These are phyloP conservation scores for Silurus glanis DNA, from an alignment of 2,113 vertebrate species.

Conservation along the genomic window DNA sequence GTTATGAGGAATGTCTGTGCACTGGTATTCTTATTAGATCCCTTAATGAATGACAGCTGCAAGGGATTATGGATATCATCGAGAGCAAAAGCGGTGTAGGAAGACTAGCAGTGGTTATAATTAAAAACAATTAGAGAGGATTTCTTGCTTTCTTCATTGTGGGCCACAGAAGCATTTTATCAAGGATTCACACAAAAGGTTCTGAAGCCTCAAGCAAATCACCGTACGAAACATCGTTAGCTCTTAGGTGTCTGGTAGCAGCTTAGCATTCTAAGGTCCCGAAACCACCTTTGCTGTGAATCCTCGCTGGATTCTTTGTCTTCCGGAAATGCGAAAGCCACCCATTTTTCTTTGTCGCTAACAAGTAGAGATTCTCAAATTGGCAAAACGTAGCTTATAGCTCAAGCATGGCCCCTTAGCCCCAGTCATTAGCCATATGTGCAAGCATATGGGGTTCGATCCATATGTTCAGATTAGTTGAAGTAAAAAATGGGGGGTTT, in stretches of 20 bases:
- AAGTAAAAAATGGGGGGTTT: not conserved
- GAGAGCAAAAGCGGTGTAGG: not conserved
- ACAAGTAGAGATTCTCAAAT: not conserved
- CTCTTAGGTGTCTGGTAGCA: not conserved
- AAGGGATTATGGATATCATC: not conserved
- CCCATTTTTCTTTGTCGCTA: not conserved
- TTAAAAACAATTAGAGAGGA: not conserved
- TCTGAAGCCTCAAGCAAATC: not conserved
- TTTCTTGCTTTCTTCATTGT: not conserved
- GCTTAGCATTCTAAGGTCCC: not conserved
- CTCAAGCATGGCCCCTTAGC: constrained; percentile 9
- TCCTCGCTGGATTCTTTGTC: not conserved
- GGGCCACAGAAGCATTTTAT: not conserved
- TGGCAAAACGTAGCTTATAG: not conserved
- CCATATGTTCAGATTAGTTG: constrained; percentile 19
- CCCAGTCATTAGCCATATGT: constrained; percentile 22
- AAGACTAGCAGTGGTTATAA: not conserved
- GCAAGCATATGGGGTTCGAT: not conserved
- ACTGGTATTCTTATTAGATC: not conserved
- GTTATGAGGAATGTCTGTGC: constrained; percentile 2
- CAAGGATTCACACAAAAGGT: not conserved
- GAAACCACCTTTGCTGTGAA: not conserved
- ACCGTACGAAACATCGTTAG: not conserved
- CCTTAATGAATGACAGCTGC: not conserved
- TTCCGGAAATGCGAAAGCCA: too few relatives aligned